Evolutionary conservation across 2,888 invertebrate species (phyloP), one percentile per base, ranked within the genome.

Genomic region (Cistogaster globosa): DNA sequence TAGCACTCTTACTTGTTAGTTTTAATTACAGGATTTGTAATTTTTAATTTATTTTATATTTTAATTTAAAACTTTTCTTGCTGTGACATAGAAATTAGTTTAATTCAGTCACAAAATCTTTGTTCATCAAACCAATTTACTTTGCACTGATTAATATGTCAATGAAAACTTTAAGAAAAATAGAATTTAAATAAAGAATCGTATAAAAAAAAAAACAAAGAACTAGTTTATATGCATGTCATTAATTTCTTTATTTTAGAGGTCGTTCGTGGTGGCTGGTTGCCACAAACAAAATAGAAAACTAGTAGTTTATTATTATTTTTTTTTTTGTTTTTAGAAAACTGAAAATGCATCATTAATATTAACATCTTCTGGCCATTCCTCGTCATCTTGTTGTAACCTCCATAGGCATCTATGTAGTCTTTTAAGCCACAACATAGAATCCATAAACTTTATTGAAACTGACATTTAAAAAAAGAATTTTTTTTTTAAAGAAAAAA

Each of bases 181-280:
- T 68, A 45, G 63, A 74, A 74, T 58, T 67, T 58, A 72, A 67
- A 45, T 58, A 26, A 26, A 26, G 4, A 26, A 26, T 26, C 26
- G 26, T 4, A 26, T 4, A 26, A 26, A 26, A n/a, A 71, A 69
- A 18, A 62, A 38, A 60, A 53, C 5, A 60, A 38, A 82, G 42
- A 85, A 85, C 85, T 85, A 85, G 85, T 85, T 82, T 85, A 79
- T 71, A 85, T 85, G 85, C 85, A 85, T 85, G 82, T 79, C 85
- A 85, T 85, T 82, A 85, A 82, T 82, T 85, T 83, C 71, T 58
- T 18, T 62, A 60, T 62, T 62, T 69, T 51, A 53, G 51, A 80
- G 67, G 72, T 79, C 57, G 65, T 60, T 58, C 26, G 58, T 26
- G 58, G 67, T 71, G 69, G 51, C 58, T 80, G 71, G 11, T 20